A percentile compares a stretch with the other conserved stretches of the same genome.
Evolutionary conservation across 2,888 invertebrate species (phyloP).

Genomic region (Drosophila birchii): DNA sequence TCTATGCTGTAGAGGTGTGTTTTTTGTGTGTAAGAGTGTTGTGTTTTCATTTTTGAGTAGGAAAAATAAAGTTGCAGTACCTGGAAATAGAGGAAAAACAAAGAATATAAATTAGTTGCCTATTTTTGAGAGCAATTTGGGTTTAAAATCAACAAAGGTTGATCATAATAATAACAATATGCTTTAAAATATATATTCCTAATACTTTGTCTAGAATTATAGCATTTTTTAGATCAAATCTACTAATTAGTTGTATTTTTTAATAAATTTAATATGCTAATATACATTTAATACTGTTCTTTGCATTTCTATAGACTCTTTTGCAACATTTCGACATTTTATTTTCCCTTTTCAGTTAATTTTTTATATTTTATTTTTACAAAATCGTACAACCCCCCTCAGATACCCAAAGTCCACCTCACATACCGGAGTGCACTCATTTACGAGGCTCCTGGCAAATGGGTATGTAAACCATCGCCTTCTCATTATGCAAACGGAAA

Average conservation of each 20-base stretch:
- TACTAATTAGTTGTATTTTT: too few species aligned
- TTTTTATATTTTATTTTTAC: neutral
- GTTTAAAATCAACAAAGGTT: too few species aligned
- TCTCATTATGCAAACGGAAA: conserved; percentile 48
- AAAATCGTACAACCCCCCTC: neutral
- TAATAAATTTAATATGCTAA: too few species aligned
- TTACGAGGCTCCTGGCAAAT: conserved; percentile 12
- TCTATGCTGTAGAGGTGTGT: neutral
- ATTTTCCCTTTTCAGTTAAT: too few species aligned
- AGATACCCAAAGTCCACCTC: neutral
- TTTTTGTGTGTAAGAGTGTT: conserved; percentile 7
- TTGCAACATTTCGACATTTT: too few species aligned
- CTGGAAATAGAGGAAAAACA: conserved; percentile 51
- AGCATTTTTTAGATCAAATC: too few species aligned
- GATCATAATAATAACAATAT: too few species aligned
- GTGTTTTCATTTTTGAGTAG: conserved; percentile 21
- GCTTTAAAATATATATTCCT: neutral
- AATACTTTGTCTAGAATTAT: neutral
- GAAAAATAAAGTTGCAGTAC: conserved; percentile 66
- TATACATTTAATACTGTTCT: too few species aligned
- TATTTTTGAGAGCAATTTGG: neutral
- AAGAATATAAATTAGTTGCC: conserved; percentile 32
- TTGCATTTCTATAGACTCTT: too few species aligned
- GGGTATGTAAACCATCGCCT: conserved; percentile 13
- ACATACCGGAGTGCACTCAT: neutral